Evolutionary conservation across 2,797 vertebrate species (phyloP).

Genomic region (Peromyscus aztecus): DNA sequence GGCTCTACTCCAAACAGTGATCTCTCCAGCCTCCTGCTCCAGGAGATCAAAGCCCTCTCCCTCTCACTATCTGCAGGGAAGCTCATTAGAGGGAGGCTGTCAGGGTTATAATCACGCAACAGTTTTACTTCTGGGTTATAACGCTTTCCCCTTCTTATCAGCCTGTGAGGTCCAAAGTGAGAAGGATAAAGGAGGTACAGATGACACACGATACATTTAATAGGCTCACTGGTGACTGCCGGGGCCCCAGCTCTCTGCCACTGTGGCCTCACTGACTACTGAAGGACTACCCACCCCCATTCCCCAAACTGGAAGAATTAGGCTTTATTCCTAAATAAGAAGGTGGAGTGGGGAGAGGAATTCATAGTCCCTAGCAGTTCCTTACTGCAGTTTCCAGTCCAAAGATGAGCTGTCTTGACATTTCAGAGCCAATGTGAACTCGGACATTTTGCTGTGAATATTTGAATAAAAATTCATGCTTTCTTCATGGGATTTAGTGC

Average conservation of each 20-base stretch:
- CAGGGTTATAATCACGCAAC: conserved; percentile 89
- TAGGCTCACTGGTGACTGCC: conserved; percentile 75
- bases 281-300: background rate
- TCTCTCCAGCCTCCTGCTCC: conserved; percentile 85
- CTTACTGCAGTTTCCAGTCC: background rate
- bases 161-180: conserved; percentile 89
- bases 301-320: background rate
- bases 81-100: conserved; percentile 89
- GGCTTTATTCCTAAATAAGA: background rate
- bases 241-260: conserved; percentile 66
- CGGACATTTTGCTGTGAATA: background rate
- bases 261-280: conserved; percentile 60
- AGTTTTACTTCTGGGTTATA: conserved; percentile 89
- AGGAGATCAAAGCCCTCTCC: conserved; percentile 89
- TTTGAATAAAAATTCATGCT: background rate
- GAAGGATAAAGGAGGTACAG: conserved; percentile 88
- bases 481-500: background rate
- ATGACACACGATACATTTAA: conserved; percentile 86
- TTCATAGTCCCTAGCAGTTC: background rate
- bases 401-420: background rate
- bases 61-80: conserved; percentile 88
- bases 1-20: conserved; percentile 88
- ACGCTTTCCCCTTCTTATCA: conserved; percentile 88
- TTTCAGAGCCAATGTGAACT: background rate
- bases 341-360: rapidly evolving